A percentile compares a stretch with the other conserved stretches of the same genome.
These are phyloP conservation scores for Mustelus asterias DNA, from an alignment of 2,113 vertebrate genomes.

Conservation along the genomic window DNA sequence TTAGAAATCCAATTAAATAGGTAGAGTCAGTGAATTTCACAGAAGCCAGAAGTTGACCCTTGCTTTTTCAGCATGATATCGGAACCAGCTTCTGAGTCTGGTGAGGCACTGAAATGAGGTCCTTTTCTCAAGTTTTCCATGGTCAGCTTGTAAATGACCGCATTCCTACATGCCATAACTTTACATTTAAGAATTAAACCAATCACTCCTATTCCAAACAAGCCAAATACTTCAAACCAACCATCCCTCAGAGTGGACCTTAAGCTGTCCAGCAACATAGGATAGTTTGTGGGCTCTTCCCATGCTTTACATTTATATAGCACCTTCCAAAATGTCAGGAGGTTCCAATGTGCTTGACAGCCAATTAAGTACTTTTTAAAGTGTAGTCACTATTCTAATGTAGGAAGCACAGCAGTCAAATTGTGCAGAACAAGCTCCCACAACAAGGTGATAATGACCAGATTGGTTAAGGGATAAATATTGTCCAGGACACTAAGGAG, in stretches of 20 bases:
- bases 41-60: not conserved
- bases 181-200: not conserved
- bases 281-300: not conserved
- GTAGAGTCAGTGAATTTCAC: not conserved
- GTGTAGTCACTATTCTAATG: not conserved
- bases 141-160: not conserved
- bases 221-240: not conserved
- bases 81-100: not conserved
- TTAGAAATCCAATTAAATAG: not conserved
- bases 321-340: not conserved
- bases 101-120: not conserved
- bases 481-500: not conserved
- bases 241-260: not conserved
- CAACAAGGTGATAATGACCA: not conserved
- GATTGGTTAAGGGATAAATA: not conserved
- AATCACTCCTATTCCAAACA: not conserved
- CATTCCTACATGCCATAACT: not conserved
- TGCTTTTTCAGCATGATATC: not conserved
- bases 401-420: not conserved
- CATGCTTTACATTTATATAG: not conserved
- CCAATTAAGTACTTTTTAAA: not conserved
- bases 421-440: not conserved
- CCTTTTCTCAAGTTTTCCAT: not conserved
- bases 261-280: not conserved
- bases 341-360: not conserved